Evolutionary conservation across 2,797 vertebrate species (phyloP).

Genomic region (Scarus forsteni): DNA sequence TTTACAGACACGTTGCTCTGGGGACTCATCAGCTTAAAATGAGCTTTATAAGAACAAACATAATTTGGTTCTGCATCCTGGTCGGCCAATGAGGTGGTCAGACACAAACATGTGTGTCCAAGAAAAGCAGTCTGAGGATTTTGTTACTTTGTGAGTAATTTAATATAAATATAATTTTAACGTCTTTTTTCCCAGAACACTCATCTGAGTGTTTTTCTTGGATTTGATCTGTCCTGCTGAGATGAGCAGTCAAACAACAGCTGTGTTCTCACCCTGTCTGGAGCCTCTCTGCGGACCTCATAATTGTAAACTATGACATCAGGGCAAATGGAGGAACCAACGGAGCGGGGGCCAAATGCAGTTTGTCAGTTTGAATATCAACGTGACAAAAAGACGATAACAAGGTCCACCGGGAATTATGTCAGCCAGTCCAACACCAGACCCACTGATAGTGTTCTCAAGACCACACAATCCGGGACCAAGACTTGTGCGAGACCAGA

Average conservation of each 20-base stretch:
- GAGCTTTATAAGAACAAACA: neutral
- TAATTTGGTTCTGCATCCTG: neutral
- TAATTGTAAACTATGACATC: constrained; percentile 4
- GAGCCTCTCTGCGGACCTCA: constrained; percentile 4
- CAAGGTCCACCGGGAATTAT: too few relatives aligned
- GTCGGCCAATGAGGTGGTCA: constrained; percentile 12
- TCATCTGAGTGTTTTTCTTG: constrained; percentile 39
- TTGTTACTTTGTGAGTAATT: constrained; percentile 17
- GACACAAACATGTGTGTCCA: constrained; percentile 36
- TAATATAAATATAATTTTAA: constrained; percentile 11
- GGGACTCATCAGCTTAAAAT: constrained; percentile 5
- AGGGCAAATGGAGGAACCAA: too few relatives aligned
- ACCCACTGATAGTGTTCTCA: too few relatives aligned
- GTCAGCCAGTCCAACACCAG: too few relatives aligned
- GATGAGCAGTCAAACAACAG: constrained; percentile 12
- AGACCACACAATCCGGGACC: too few relatives aligned
- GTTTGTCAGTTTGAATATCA: too few relatives aligned
- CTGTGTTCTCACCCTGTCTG: neutral
- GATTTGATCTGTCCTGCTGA: constrained; percentile 13
- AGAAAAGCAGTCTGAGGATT: constrained; percentile 21
- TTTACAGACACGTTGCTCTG: neutral
- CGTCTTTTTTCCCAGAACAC: constrained; percentile 18
- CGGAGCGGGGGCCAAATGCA: too few relatives aligned
- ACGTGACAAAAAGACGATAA: too few relatives aligned
- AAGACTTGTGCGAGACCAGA: too few relatives aligned